Conservation (phyloP, 2,113 vertebrate genomes). For the Mellivora capensis region DNA sequence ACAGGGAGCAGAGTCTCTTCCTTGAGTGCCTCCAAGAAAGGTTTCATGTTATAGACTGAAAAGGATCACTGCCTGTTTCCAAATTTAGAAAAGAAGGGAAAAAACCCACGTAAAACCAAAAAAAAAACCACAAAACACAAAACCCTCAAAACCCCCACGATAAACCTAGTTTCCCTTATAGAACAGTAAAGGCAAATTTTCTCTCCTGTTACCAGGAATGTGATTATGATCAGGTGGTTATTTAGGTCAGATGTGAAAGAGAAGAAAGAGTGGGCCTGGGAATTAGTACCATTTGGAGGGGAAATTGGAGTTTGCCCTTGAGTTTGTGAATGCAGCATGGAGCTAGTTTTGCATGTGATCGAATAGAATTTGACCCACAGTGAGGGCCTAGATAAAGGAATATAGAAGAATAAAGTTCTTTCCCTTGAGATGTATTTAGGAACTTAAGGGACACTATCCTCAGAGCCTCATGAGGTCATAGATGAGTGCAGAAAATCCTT, state of each 20-base stretch:
- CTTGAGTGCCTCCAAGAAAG: slow-evolving; percentile 25
- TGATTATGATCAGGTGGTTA: slow-evolving; percentile 8
- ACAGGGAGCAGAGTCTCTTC: slow-evolving; percentile 27
- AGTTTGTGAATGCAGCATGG: not conserved
- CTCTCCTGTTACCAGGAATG: slow-evolving; percentile 2
- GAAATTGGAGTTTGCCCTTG: not conserved
- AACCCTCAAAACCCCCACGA: not conserved
- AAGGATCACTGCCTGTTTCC: slow-evolving; percentile 4
- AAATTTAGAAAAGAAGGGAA: slow-evolving; percentile 3
- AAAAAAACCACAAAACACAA: too few species aligned
- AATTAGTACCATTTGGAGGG: not conserved
- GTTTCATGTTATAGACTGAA: not conserved
- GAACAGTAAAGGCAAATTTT: not conserved
- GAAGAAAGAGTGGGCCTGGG: not conserved
- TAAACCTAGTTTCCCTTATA: not conserved
- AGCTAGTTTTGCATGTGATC: not conserved
- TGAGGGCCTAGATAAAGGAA: not conserved
- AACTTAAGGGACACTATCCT: not conserved
- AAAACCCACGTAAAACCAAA: not conserved
- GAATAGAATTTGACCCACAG: not conserved
- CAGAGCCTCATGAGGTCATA: not conserved
- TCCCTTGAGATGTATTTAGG: not conserved
- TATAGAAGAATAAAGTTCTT: not conserved
- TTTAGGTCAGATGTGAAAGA: slow-evolving; percentile 27
- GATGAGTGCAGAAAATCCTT: not conserved